Evolutionary conservation across 2,888 invertebrate species (phyloP).

Genomic region (Periphyllus acericola): DNA sequence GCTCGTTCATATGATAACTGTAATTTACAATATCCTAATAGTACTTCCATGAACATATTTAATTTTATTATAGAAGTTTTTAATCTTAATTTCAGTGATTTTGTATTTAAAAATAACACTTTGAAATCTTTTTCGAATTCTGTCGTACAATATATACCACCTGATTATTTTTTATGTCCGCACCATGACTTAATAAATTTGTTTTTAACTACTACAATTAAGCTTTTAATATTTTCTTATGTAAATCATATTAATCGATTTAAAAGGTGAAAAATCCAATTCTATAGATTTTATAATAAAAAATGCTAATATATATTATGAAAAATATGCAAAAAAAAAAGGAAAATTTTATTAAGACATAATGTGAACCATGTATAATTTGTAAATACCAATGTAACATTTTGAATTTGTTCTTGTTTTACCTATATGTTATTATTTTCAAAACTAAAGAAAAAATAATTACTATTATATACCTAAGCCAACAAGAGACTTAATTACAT

Average conservation of each 20-base stretch:
- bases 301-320: slow-evolving; percentile 7
- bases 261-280: slow-evolving; percentile 15
- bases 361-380: slow-evolving; percentile 16
- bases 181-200: background rate
- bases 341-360: slow-evolving; percentile 10
- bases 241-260: background rate
- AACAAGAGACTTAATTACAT: too few species aligned
- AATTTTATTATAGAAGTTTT: slow-evolving; percentile 1
- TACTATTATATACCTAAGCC: too few species aligned
- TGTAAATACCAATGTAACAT: too few species aligned
- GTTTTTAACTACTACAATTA: background rate
- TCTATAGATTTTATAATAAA: background rate
- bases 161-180: background rate
- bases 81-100: background rate
- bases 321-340: slow-evolving; percentile 31
- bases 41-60: background rate
- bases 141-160: background rate
- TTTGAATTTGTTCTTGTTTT: too few species aligned
- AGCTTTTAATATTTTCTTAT: slow-evolving; percentile 20
- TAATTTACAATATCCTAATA: slow-evolving; percentile 6
- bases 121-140: background rate
- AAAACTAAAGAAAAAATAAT: too few species aligned
- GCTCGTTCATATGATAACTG: background rate
- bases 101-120: background rate
- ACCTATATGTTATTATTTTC: too few species aligned